phyloP scores from a whole-genome alignment of 2,888 invertebrate genomes.

The Orthosia incerta region DNA sequence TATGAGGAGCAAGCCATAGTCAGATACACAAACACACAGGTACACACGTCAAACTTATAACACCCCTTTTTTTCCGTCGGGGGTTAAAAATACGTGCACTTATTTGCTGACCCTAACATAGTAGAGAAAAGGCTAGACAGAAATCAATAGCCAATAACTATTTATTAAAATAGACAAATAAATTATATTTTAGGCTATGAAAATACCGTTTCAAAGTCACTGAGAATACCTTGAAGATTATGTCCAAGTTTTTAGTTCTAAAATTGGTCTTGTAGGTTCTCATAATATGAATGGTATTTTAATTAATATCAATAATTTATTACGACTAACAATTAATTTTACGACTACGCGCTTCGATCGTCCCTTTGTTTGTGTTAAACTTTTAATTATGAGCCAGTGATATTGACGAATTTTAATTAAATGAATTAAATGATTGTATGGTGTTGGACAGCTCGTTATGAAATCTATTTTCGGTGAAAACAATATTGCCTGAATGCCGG shows the following conservation, averaged over 20 bases:
- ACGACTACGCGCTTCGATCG: conserved; percentile 11
- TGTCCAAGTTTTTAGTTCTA: background rate
- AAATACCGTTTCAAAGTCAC: background rate
- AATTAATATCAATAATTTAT: conserved; percentile 16
- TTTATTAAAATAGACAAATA: too few species aligned
- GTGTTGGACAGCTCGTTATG: background rate
- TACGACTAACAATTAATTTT: conserved; percentile 30
- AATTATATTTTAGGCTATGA: too few species aligned
- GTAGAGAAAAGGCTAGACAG: too few species aligned
- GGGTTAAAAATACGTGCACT: too few species aligned
- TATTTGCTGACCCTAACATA: too few species aligned
- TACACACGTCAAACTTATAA: too few species aligned
- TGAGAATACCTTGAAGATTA: background rate
- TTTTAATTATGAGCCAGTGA: conserved; percentile 22
- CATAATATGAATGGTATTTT: conserved; percentile 2
- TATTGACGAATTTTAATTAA: conserved; percentile 25
- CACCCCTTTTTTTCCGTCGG: too few species aligned
- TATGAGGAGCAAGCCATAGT: too few species aligned
- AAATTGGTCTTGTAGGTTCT: background rate
- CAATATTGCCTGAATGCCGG: background rate
- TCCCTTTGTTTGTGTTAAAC: conserved; percentile 33
- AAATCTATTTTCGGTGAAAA: background rate
- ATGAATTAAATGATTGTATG: conserved; percentile 10
- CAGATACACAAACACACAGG: too few species aligned
- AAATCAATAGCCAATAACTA: too few species aligned